A percentile compares a stretch with the other conserved stretches of the same genome.
These are phyloP conservation scores for Phrynocephalus versicolor DNA, from an alignment of 2,113 vertebrate species.

Conservation along the genomic window DNA sequence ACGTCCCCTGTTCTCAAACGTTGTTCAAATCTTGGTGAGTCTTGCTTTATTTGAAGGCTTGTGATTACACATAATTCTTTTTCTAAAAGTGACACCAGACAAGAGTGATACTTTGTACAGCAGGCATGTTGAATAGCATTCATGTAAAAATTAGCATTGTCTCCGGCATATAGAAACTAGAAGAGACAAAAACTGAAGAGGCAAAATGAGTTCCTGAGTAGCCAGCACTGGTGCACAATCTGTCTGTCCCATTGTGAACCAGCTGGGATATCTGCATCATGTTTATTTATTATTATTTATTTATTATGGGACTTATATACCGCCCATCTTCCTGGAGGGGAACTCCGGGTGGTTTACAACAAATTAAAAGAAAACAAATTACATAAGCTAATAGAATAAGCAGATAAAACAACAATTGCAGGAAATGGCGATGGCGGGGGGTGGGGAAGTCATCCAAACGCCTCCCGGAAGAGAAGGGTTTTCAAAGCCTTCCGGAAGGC, in stretches of 20 bases:
- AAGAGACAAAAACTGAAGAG: background rate
- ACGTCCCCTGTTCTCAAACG: conserved; percentile 22
- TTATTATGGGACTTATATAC: too few relatives aligned
- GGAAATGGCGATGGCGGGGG: too few relatives aligned
- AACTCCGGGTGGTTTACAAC: too few relatives aligned
- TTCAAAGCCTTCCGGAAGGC: too few relatives aligned
- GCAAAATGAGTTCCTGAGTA: background rate
- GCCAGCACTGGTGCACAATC: background rate
- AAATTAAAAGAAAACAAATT: too few relatives aligned
- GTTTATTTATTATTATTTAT: too few relatives aligned
- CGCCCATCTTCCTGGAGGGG: too few relatives aligned
- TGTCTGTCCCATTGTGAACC: background rate
- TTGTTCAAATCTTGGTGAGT: background rate
- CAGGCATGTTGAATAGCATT: background rate
- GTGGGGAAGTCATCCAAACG: too few relatives aligned
- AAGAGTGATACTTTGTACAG: conserved; percentile 7
- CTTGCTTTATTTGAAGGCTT: background rate
- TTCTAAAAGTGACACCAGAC: background rate
- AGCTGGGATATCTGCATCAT: too few relatives aligned
- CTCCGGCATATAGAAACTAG: background rate
- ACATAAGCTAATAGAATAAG: too few relatives aligned
- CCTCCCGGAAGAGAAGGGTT: too few relatives aligned
- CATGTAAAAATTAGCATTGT: background rate
- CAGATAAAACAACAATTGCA: too few relatives aligned
- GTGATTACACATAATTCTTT: conserved; percentile 11